These are phyloP conservation scores for Sialis fuliginosa DNA, from an alignment of 2,888 invertebrate genomes.

Conservation along the genomic window DNA sequence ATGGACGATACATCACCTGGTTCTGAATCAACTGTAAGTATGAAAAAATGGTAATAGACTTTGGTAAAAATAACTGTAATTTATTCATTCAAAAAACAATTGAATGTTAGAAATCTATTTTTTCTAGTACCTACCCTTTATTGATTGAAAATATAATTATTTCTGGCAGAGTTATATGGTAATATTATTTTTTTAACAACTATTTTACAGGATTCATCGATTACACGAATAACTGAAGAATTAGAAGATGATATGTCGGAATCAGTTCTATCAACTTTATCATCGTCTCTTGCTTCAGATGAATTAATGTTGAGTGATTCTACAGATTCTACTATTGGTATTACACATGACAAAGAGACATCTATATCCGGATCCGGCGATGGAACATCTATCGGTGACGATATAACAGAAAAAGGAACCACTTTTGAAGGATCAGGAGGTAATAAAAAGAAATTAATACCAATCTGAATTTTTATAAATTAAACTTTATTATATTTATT, in stretches of 20 bases:
- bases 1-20: background rate
- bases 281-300: constrained; percentile 23
- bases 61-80: constrained; percentile 1
- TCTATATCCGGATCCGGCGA: too few relatives aligned
- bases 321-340: constrained; percentile 13
- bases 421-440: constrained; percentile 14
- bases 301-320: constrained; percentile 33
- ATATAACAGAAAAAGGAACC: background rate
- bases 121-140: too few relatives aligned
- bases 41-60: background rate
- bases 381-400: constrained; percentile 2
- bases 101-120: too few relatives aligned
- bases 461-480: background rate
- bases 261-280: constrained; percentile 10
- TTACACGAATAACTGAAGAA: too few relatives aligned
- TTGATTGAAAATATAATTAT: too few relatives aligned
- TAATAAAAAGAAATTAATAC: constrained; percentile 2
- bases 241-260: too few relatives aligned
- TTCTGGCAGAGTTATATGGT: constrained; percentile 2
- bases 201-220: background rate
- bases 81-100: too few relatives aligned
- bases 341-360: constrained; percentile 14
- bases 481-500: background rate
- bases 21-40: background rate
- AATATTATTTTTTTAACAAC: background rate